Evolutionary conservation across 2,113 vertebrate genomes (phyloP), one percentile per base, ranked within the genome.

Genomic region (Marmota flaviventris): DNA sequence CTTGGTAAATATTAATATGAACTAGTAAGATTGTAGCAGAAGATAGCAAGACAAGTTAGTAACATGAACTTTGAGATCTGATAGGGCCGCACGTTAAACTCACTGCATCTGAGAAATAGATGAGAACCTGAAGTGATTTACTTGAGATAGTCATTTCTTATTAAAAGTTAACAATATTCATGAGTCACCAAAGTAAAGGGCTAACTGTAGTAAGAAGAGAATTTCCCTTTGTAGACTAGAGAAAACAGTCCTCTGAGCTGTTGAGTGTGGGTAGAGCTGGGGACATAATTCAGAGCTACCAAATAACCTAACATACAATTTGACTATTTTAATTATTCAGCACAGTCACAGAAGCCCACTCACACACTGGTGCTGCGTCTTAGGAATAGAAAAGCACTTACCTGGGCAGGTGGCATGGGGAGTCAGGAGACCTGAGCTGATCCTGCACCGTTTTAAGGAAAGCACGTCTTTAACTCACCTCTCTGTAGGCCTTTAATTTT

Each of bases 341-440:
- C 65, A 32, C 11, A 32, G 5, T 67, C 65, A 32, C 63, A 65
- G 63, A 11, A 65, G 63, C 2, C 18, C 8, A 2, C 4, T 22
- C n/a, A 32, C 18, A 1, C 4, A 10, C 6, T 5, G 25, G n/a
- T 3, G 73, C 75, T 27, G 20, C 9, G 16, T 1, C 10, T 42
- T 3, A 73, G 58, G n/a, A 22, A 45, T 34, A 18, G n/a, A 90
- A 56, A 69, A 63, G 4, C 42, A 11, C 69, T 39, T 37, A 82
- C 39, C 22, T 27, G 37, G 58, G 18, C 1, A 11, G 67, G 1
- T 0, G 14, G 27, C 65, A 67, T 6, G 37, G 75, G 63, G 58
- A 32, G 5, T 34, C 13, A 0, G 61, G 2, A 29, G 3, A 1
- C 17, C 42, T 10, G 24, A 86, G 37, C 65, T 1, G n/a, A 77